Conservation (phyloP, 2,888 invertebrate species). For the Polydrusus pterygomalis region DNA sequence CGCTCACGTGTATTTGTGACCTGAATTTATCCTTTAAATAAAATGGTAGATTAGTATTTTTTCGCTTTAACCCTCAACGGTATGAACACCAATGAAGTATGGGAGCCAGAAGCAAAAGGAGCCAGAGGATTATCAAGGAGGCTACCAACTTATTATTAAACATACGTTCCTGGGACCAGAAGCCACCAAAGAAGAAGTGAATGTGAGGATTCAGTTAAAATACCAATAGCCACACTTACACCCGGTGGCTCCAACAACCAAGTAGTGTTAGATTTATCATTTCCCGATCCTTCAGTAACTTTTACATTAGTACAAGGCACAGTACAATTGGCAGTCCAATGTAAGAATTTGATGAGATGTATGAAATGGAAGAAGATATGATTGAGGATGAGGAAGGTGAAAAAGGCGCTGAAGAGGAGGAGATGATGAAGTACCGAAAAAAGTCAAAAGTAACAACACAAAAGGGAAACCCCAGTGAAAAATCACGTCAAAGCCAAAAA, state of each 20-base stretch:
- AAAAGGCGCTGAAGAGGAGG: slow-evolving; percentile 80
- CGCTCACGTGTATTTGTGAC: slow-evolving; percentile 72
- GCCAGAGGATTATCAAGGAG: slow-evolving; percentile 80
- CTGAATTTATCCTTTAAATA: slow-evolving; percentile 79
- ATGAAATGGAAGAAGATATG: slow-evolving; percentile 86
- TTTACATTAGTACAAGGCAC: slow-evolving; percentile 82
- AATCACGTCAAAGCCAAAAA: slow-evolving; percentile 80
- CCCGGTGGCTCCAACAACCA: slow-evolving; percentile 85
- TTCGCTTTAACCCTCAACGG: slow-evolving; percentile 88
- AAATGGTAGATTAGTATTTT: slow-evolving; percentile 92
- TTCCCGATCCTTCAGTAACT: slow-evolving; percentile 90
- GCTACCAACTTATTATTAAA: slow-evolving; percentile 87
- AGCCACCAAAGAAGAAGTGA: slow-evolving; percentile 77
- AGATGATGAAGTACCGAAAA: slow-evolving; percentile 86
- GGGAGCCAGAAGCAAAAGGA: slow-evolving; percentile 87
- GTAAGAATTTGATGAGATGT: slow-evolving; percentile 86
- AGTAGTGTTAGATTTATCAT: slow-evolving; percentile 83
- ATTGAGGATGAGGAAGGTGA: slow-evolving; percentile 88
- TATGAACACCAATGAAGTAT: slow-evolving; percentile 83
- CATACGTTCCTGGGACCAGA: slow-evolving; percentile 88
- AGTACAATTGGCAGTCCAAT: slow-evolving; percentile 79
- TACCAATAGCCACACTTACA: slow-evolving; percentile 88
- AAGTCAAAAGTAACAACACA: slow-evolving; percentile 85
- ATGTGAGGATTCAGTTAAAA: slow-evolving; percentile 83
- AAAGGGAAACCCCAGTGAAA: slow-evolving; percentile 80